Conservation (phyloP, 2,113 vertebrate genomes). For the Callipepla californica region DNA sequence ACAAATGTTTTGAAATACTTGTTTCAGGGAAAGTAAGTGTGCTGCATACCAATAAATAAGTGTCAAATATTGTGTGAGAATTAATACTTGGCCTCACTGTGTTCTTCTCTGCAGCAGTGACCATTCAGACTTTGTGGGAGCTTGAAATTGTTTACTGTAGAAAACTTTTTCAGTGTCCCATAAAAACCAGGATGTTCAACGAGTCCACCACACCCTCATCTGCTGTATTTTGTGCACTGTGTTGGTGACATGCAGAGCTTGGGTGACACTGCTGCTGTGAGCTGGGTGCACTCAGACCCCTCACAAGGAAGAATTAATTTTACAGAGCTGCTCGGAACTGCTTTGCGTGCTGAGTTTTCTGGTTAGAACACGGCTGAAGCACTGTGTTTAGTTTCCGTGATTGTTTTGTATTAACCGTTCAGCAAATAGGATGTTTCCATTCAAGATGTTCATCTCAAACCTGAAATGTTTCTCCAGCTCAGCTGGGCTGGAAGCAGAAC, state of each 20-base stretch:
- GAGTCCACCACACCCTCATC: not conserved
- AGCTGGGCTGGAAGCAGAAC: not conserved
- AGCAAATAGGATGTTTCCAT: not conserved
- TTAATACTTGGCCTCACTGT: not conserved
- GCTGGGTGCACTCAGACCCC: not conserved
- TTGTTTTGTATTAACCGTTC: not conserved
- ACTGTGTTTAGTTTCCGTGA: not conserved
- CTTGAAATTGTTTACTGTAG: not conserved
- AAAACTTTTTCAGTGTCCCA: not conserved
- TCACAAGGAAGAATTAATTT: not conserved
- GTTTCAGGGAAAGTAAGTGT: constrained; percentile 30
- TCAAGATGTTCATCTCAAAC: not conserved
- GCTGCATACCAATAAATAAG: constrained; percentile 57
- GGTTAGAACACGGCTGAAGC: not conserved
- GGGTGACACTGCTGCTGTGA: not conserved
- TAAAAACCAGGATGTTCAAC: not conserved
- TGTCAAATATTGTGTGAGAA: not conserved
- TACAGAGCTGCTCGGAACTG: not conserved
- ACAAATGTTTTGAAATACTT: constrained; percentile 42
- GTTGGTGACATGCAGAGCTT: not conserved
- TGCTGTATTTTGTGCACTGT: not conserved
- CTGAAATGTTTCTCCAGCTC: not conserved
- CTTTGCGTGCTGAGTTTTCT: not conserved
- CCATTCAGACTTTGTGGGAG: not conserved
- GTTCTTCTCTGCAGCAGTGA: not conserved